Base-by-base conservation (phyloP, 2,113 vertebrate species). In the Lophius piscatorius region DNA sequence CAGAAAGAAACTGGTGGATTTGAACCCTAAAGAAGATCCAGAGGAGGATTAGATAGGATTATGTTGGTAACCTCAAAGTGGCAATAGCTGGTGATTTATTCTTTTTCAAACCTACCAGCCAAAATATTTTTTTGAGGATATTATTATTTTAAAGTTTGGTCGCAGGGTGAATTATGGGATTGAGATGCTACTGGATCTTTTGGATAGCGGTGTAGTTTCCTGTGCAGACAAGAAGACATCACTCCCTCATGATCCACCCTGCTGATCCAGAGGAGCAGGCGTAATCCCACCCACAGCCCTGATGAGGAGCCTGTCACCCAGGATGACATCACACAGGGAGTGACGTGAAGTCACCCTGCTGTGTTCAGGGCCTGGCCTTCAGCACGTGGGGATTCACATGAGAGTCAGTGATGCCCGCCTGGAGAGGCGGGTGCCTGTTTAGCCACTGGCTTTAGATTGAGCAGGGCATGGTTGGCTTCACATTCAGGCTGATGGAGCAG, bases 331-430 rank as follows among this genome's bases (percentile, higher is more conserved):
- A 88, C 71, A 57, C 72, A 39, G 69, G 70, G 66, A 59, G 74
- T 83, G 82, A 88, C 61, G 67, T 70, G 63, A 61, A 72, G 76
- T 65, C 21, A 17, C 63, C 62, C 57, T 72, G 65, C 59, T 69
- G 75, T 64, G 57, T 63, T 49, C 69, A 26, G 31, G 61, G 50
- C 56, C 55, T 8, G 39, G 46, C 57, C 73, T 6, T 62, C 58
- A 63, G 80, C 88, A 87, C 86, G 70, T 86, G 82, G 74, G 65
- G 47, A 69, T 83, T 89, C 84, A 48, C 84, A 86, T 85, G 85
- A 82, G 83, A 59, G 68, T 72, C 68, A 81, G 64, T 48, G 59
- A 68, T 41, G 65, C 41, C 9, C 44, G 66, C 80, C 70, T 59
- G 71, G 69, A 66, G 47, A 68, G 33, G 59, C 42, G 41, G 42